These are phyloP conservation scores for Drosophila mayri DNA, from an alignment of 1,140 invertebrate genomes.

Conservation along the genomic window DNA sequence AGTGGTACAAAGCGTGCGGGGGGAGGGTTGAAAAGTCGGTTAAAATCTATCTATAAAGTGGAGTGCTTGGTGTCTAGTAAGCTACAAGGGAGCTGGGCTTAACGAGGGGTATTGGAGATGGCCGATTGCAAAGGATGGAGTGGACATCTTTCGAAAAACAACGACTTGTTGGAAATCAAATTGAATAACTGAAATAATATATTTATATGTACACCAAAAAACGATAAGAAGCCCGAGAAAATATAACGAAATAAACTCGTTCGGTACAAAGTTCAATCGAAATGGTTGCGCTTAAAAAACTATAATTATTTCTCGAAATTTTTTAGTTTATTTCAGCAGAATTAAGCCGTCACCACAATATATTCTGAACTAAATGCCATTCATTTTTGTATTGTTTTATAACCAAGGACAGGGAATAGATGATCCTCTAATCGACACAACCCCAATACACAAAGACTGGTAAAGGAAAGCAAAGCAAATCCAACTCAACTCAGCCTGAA, in stretches of 20 bases:
- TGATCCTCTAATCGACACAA: background rate
- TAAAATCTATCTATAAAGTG: conserved; percentile 26
- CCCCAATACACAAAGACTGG: background rate
- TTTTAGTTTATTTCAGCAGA: too few species aligned
- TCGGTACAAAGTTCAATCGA: too few species aligned
- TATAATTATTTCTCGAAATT: background rate
- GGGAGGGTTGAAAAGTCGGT: background rate
- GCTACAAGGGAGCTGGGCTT: conserved; percentile 3
- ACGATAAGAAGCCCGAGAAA: background rate
- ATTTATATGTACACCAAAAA: too few species aligned
- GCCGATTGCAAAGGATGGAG: background rate
- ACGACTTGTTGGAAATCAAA: too few species aligned
- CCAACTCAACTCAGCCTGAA: conserved; percentile 18
- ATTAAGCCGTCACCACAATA: too few species aligned
- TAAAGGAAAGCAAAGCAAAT: conserved; percentile 30
- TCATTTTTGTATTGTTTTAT: background rate
- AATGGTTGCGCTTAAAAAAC: too few species aligned
- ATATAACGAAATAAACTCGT: background rate
- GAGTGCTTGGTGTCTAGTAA: conserved; percentile 26
- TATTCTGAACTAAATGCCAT: too few species aligned
- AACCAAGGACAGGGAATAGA: background rate
- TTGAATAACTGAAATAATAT: too few species aligned
- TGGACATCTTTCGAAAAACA: background rate
- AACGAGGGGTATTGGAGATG: conserved; percentile 1
- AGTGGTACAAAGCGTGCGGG: conserved; percentile 44